These are phyloP conservation scores for Camponotus vicinus DNA, from an alignment of 1,140 invertebrate genomes.

Conservation along the genomic window DNA sequence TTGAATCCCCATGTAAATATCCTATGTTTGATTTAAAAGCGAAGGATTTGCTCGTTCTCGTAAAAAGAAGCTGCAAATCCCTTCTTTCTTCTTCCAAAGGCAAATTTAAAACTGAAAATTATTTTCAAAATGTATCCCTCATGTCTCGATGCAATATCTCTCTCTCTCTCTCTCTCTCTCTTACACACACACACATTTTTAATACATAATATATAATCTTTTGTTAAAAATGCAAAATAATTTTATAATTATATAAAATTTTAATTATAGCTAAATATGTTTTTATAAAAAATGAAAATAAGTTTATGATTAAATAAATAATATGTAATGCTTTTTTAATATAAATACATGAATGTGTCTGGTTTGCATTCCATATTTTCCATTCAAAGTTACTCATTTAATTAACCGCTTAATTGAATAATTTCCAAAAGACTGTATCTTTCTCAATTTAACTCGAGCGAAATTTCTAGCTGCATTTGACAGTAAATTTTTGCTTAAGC, in stretches of 20 bases:
- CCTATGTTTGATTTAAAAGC: slow-evolving; percentile 42
- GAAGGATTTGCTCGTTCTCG: slow-evolving; percentile 20
- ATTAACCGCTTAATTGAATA: slow-evolving; percentile 33
- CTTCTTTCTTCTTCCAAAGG: slow-evolving; percentile 38
- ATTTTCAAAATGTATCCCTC: slow-evolving; percentile 12
- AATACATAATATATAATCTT: not conserved
- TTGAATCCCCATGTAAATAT: slow-evolving; percentile 44
- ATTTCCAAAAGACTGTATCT: slow-evolving; percentile 53
- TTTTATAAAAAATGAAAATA: not conserved
- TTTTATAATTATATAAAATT: too few species aligned
- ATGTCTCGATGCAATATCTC: not conserved
- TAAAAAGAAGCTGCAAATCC: slow-evolving; percentile 16
- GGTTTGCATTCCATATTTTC: not conserved
- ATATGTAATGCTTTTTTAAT: not conserved
- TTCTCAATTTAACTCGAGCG: not conserved
- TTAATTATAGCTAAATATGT: not conserved
- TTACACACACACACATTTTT: not conserved
- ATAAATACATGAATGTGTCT: not conserved
- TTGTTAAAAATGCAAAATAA: not conserved
- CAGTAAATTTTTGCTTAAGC: slow-evolving; percentile 53
- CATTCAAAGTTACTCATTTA: slow-evolving; percentile 34
- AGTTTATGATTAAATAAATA: not conserved
- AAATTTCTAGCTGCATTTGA: slow-evolving; percentile 52
- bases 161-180: not conserved
- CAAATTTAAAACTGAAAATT: slow-evolving; percentile 47